Conservation (phyloP, 2,888 invertebrate species). For the Morpho deidamia region DNA sequence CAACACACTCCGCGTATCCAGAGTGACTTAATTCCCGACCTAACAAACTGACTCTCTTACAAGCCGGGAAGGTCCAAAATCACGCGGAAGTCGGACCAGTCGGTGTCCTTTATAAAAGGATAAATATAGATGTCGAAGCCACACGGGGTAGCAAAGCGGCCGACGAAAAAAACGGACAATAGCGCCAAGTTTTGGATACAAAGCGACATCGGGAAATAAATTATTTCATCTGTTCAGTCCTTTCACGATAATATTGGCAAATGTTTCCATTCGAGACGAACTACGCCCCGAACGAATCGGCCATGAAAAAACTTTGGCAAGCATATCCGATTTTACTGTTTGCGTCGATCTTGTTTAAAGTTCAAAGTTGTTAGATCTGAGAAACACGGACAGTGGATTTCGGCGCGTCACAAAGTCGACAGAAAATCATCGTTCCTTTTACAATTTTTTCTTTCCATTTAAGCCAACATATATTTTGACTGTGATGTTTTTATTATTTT, state of each 20-base stretch:
- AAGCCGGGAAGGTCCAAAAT: conserved; percentile 14
- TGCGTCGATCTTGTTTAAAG: conserved; percentile 25
- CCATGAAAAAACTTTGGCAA: conserved; percentile 36
- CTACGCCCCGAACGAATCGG: conserved; percentile 66
- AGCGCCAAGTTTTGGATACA: conserved; percentile 70
- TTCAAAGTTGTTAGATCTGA: conserved; percentile 13
- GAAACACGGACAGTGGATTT: conserved; percentile 38
- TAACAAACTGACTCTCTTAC: not conserved
- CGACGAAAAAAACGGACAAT: conserved; percentile 71
- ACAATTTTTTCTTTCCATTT: conserved; percentile 61
- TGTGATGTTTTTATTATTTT: conserved; percentile 78
- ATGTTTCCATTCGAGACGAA: conserved; percentile 74
- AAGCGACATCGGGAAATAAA: conserved; percentile 75
- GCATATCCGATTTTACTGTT: conserved; percentile 15
- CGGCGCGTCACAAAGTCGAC: conserved; percentile 68
- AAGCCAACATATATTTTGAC: conserved; percentile 76
- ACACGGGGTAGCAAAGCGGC: conserved; percentile 61
- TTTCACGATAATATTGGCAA: conserved; percentile 78
- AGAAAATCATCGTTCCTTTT: conserved; percentile 65
- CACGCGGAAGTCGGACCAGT: conserved; percentile 27
- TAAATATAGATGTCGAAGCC: conserved; percentile 70
- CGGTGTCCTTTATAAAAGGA: conserved; percentile 63
- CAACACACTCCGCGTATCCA: conserved; percentile 7
- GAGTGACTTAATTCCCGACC: conserved; percentile 12
- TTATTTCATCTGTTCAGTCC: conserved; percentile 76